phyloP scores from a whole-genome alignment of 1,140 invertebrate genomes.

The Cecropterus lyciades region DNA sequence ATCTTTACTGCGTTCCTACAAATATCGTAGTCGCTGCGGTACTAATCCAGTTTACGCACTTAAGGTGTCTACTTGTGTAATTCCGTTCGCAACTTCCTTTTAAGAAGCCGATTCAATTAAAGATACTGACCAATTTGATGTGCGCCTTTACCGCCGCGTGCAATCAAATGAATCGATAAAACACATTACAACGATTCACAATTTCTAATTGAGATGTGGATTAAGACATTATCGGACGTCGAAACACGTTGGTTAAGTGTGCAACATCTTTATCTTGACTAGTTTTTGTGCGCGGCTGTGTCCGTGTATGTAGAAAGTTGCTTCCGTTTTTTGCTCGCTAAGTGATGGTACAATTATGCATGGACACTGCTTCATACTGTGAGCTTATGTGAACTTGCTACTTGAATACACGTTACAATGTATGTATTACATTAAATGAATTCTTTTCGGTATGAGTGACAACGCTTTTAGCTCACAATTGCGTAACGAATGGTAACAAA shows the following conservation, averaged over 20 bases:
- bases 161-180: slow-evolving; percentile 54
- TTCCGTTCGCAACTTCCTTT: slow-evolving; percentile 48
- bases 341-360: slow-evolving; percentile 22
- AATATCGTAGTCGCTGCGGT: slow-evolving; percentile 29
- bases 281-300: slow-evolving; percentile 11
- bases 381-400: background rate
- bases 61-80: slow-evolving; percentile 42
- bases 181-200: slow-evolving; percentile 48
- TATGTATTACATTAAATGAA: background rate
- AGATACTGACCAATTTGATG: slow-evolving; percentile 37
- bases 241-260: slow-evolving; percentile 16
- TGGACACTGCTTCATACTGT: background rate
- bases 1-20: slow-evolving; percentile 15
- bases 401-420: background rate
- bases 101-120: slow-evolving; percentile 49
- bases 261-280: slow-evolving; percentile 14
- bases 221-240: slow-evolving; percentile 26
- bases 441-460: background rate
- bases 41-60: slow-evolving; percentile 34
- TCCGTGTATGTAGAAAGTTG: slow-evolving; percentile 6
- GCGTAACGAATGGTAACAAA: background rate
- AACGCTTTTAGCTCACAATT: background rate
- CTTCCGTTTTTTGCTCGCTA: slow-evolving; percentile 12
- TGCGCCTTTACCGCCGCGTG: slow-evolving; percentile 37
- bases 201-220: slow-evolving; percentile 49